Conservation (phyloP, 2,888 invertebrate genomes). For the Leptarthrus brevirostris region DNA sequence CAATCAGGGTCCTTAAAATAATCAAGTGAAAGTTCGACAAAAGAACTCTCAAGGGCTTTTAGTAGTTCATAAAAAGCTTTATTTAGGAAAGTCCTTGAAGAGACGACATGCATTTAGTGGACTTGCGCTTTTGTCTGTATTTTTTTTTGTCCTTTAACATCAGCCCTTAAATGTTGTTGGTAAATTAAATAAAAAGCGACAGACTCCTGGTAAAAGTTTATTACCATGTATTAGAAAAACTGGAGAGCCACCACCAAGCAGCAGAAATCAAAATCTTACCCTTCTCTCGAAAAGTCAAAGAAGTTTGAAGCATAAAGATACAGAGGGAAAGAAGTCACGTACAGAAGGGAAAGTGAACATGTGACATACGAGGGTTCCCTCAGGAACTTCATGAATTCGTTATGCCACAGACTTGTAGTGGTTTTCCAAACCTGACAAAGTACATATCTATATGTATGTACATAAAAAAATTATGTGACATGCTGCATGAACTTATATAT, state of each 20-base stretch:
- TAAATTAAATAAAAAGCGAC: neutral
- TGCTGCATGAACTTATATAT: neutral
- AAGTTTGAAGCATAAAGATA: conserved; percentile 10
- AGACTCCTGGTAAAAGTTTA: neutral
- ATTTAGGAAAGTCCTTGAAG: conserved; percentile 15
- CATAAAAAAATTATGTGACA: neutral
- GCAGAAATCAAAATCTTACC: conserved; percentile 21
- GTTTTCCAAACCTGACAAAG: conserved; percentile 4
- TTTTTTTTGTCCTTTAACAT: neutral
- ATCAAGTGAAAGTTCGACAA: conserved; percentile 1
- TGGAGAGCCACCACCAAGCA: neutral
- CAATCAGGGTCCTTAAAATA: conserved; percentile 38
- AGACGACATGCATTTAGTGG: neutral
- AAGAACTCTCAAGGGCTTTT: conserved; percentile 16
- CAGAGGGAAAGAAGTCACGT: conserved; percentile 34
- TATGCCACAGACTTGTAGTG: conserved; percentile 12
- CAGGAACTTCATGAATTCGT: conserved; percentile 31
- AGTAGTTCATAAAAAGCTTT: conserved; percentile 20
- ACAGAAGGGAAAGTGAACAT: conserved; percentile 30
- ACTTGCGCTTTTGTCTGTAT: neutral
- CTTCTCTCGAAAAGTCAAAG: conserved; percentile 8
- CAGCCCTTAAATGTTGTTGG: neutral
- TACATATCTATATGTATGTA: no score
- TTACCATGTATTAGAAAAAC: conserved; percentile 26
- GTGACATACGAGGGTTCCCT: conserved; percentile 20